These are phyloP conservation scores for Pimephales promelas DNA, from an alignment of 2,113 vertebrate genomes.

Conservation along the genomic window DNA sequence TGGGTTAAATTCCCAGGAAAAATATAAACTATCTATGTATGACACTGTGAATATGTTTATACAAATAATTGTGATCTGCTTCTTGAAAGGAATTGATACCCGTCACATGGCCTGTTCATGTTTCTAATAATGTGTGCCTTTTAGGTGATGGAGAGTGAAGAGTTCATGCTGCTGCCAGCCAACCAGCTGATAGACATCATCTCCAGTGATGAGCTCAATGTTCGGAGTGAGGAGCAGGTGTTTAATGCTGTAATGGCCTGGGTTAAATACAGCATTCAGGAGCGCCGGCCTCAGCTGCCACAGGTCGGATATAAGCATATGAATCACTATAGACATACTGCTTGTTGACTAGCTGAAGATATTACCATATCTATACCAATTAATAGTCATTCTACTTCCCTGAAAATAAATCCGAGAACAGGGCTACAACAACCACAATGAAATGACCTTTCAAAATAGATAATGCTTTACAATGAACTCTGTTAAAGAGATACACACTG, in stretches of 20 bases:
- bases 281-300: constrained; percentile 91
- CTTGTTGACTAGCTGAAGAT: not conserved
- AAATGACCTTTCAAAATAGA: too few relatives aligned
- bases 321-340: not conserved
- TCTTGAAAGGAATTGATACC: not conserved
- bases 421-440: too few relatives aligned
- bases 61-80: not conserved
- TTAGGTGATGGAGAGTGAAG: constrained; percentile 99
- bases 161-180: constrained; percentile 98
- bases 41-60: not conserved
- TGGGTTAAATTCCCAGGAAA: not conserved
- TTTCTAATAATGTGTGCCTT: not conserved
- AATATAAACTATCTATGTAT: not conserved
- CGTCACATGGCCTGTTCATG: not conserved
- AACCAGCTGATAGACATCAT: constrained; percentile 99
- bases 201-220: constrained; percentile 96
- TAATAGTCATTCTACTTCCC: too few relatives aligned
- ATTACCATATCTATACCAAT: too few relatives aligned
- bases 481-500: too few relatives aligned
- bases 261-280: constrained; percentile 99
- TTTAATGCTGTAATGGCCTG: constrained; percentile 98
- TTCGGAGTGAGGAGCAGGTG: constrained; percentile 97
- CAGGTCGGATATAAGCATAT: constrained; percentile 77
- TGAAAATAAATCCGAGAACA: too few relatives aligned
- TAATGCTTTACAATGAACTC: too few relatives aligned